A percentile compares a stretch with the other conserved stretches of the same genome.
Conservation (phyloP, 2,888 invertebrate species). For the Griposia aprilina region DNA sequence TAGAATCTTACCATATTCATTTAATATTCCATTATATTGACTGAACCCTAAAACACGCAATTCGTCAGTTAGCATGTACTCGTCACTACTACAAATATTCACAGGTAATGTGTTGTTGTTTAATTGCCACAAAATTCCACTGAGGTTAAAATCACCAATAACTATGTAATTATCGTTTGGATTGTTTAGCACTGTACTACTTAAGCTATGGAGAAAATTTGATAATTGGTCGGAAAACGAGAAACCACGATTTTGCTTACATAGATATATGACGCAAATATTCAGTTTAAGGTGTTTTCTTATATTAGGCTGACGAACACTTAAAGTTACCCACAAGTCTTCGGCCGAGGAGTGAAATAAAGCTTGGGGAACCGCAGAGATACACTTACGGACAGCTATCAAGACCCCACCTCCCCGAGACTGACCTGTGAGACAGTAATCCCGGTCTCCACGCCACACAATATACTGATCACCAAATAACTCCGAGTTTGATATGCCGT, state of each 20-base stretch:
- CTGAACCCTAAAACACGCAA: background rate
- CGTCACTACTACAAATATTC: constrained; percentile 5
- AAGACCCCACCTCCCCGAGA: constrained; percentile 8
- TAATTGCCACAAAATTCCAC: constrained; percentile 10
- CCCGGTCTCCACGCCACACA: background rate
- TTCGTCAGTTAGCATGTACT: background rate
- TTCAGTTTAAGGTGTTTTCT: background rate
- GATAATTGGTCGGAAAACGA: constrained; percentile 4
- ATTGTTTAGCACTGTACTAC: background rate
- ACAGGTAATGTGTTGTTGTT: background rate
- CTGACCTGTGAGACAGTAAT: background rate
- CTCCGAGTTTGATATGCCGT: background rate
- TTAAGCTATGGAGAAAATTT: constrained; percentile 11
- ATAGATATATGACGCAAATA: background rate
- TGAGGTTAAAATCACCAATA: constrained; percentile 34
- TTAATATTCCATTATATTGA: background rate
- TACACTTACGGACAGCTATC: constrained; percentile 7
- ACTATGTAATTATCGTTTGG: background rate
- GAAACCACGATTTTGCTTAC: background rate
- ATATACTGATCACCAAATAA: background rate
- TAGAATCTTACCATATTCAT: background rate
- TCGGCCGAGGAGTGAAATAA: constrained; percentile 18
- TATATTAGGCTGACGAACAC: constrained; percentile 6
- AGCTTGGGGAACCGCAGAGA: constrained; percentile 3
- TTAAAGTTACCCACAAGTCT: constrained; percentile 16